Conservation (phyloP, 2,888 invertebrate genomes). For the Drosophila acutilabella region DNA sequence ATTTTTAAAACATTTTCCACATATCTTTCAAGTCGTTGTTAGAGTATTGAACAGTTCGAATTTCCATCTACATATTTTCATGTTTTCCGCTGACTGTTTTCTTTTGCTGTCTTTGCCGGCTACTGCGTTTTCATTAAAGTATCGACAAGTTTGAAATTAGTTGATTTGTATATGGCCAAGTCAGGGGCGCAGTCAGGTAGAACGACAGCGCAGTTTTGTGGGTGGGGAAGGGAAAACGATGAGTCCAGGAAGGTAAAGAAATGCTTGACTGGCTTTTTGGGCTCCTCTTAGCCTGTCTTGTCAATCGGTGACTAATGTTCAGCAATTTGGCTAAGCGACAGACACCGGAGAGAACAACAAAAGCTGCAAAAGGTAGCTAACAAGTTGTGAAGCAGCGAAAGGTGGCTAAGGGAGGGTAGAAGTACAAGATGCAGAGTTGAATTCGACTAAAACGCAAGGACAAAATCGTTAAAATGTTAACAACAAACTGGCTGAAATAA, state of each 20-base stretch:
- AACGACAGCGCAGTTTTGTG: constrained; percentile 14
- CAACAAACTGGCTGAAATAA: constrained; percentile 79
- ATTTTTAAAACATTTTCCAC: too few species aligned
- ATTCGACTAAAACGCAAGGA: constrained; percentile 72
- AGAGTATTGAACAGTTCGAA: neutral
- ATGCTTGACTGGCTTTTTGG: constrained; percentile 52
- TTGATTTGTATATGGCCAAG: constrained; percentile 67
- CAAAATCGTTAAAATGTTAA: constrained; percentile 82
- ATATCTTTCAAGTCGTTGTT: too few species aligned
- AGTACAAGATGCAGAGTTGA: constrained; percentile 16
- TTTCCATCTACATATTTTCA: neutral
- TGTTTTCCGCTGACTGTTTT: constrained; percentile 12
- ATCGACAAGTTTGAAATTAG: constrained; percentile 74
- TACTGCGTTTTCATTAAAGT: constrained; percentile 64
- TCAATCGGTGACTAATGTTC: constrained; percentile 81
- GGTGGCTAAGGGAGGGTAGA: constrained; percentile 9
- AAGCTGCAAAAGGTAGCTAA: constrained; percentile 20
- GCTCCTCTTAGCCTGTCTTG: constrained; percentile 58
- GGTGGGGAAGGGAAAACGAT: neutral
- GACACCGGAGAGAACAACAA: constrained; percentile 66
- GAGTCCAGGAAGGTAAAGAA: constrained; percentile 29
- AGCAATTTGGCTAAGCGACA: constrained; percentile 81
- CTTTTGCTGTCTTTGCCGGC: constrained; percentile 3
- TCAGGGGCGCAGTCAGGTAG: constrained; percentile 43
- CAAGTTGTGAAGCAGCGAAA: neutral